Evolutionary conservation across 2,888 invertebrate species (phyloP), one percentile per base, ranked within the genome.

Genomic region (Caenorhabditis afra): DNA sequence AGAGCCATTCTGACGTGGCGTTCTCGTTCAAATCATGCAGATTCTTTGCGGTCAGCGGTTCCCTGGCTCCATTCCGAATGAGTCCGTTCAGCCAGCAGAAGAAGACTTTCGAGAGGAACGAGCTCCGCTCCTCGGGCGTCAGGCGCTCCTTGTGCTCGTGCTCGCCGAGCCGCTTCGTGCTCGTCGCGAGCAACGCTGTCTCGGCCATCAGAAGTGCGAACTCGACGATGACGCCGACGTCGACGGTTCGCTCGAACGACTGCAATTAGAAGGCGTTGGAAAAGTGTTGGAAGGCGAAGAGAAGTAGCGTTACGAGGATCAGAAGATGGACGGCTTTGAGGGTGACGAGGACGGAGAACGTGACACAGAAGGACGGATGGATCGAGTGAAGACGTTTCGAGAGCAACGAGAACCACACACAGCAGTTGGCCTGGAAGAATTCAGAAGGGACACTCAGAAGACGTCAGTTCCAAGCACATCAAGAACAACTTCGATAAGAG

Each of bases 71-170:
- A 12, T 29, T 66, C 14, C 53, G 39, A 1, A 81, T 61, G 8
- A 81, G 45, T 0, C 50, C 11, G 37, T 73, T 81, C 16, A 81
- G 50, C 83, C 83, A 83, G 18, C 71, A 81, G 58, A 81, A 83
- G 57, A 80, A 81, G 35, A 83, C 61, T 55, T 70, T 77, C 29
- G 83, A 83, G 14, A 79, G 39, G 64, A 80, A 79, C 16, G 81
- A 81, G 12, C 73, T 66, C 12, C 64, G 22, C 44, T 83, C 78
- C 35, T 83, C 83, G 3, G 81, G 79, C 0, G 75, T 65, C 23
- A 49, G 12, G 29, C 65, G 47, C 55, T 67, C 35, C 35, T 70
- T 70, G 53, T 70, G 53, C 57, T 71, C 71, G 62, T 71, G 55
- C n/a, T 71, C 64, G n/a, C 57, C 71, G 3, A 57, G 14, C 18